These are phyloP conservation scores for Heterodera filipjevi DNA, from an alignment of 2,888 invertebrate genomes.

Conservation along the genomic window DNA sequence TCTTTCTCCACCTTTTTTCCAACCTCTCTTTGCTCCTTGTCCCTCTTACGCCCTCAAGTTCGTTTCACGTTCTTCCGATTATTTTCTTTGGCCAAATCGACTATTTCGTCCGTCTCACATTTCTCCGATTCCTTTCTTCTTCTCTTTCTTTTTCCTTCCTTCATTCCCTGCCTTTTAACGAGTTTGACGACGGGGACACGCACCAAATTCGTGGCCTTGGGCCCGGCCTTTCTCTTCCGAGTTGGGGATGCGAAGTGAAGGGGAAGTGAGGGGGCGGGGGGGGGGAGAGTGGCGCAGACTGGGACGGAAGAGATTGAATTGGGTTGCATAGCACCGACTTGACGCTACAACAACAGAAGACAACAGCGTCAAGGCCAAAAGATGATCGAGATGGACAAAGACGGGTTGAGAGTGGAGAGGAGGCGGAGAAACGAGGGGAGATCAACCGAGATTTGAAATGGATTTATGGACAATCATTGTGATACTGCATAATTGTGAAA, in stretches of 20 bases:
- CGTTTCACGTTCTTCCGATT: neutral
- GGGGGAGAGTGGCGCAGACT: slow-evolving; percentile 14
- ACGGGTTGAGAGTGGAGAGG: neutral
- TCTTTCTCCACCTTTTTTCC: neutral
- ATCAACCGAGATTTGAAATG: neutral
- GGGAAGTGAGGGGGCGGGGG: neutral
- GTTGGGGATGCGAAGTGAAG: neutral
- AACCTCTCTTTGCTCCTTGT: neutral
- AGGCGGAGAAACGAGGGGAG: neutral
- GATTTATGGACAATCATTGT: neutral
- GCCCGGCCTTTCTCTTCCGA: slow-evolving; percentile 12
- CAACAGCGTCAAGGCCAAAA: slow-evolving; percentile 21
- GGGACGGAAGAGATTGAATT: slow-evolving; percentile 7
- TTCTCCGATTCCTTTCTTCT: neutral
- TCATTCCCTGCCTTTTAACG: neutral
- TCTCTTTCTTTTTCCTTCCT: neutral
- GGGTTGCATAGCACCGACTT: neutral
- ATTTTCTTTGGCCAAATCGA: neutral
- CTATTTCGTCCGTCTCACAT: neutral
- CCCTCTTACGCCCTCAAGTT: neutral
- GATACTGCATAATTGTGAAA: neutral
- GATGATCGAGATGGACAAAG: slow-evolving; percentile 8
- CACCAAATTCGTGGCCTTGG: slow-evolving; percentile 17
- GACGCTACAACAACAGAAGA: neutral
- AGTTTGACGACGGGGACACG: neutral